These are phyloP conservation scores for Gallinago stenura DNA, from an alignment of 2,797 vertebrate species.

Conservation along the genomic window DNA sequence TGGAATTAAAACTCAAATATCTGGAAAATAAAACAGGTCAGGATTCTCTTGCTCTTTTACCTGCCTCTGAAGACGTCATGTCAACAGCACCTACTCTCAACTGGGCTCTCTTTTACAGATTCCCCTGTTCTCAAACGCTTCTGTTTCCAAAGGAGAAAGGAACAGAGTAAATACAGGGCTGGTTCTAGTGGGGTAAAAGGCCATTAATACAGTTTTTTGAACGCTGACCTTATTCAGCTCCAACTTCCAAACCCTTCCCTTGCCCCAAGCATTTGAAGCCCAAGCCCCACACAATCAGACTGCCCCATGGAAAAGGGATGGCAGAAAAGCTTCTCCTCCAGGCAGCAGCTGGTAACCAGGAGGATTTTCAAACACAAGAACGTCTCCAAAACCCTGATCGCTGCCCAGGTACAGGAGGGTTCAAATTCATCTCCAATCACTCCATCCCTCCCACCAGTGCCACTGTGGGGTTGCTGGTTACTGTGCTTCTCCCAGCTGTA, in stretches of 20 bases:
- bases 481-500: background rate
- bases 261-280: background rate
- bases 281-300: background rate
- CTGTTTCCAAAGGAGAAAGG: background rate
- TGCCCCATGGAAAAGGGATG: background rate
- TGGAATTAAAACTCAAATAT: background rate
- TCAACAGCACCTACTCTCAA: background rate
- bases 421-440: background rate
- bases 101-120: background rate
- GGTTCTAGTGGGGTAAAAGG: background rate
- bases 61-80: background rate
- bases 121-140: background rate
- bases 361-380: background rate
- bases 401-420: background rate
- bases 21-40: background rate
- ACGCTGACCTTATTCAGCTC: background rate
- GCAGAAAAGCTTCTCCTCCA: background rate
- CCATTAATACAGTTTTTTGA: background rate
- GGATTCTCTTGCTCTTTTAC: background rate
- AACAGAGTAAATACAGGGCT: background rate
- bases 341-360: accelerated
- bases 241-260: background rate
- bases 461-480: background rate
- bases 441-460: background rate
- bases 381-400: accelerated